Evolutionary conservation across 1,140 invertebrate genomes (phyloP).

Genomic region (Aphelenchoides fujianensis): DNA sequence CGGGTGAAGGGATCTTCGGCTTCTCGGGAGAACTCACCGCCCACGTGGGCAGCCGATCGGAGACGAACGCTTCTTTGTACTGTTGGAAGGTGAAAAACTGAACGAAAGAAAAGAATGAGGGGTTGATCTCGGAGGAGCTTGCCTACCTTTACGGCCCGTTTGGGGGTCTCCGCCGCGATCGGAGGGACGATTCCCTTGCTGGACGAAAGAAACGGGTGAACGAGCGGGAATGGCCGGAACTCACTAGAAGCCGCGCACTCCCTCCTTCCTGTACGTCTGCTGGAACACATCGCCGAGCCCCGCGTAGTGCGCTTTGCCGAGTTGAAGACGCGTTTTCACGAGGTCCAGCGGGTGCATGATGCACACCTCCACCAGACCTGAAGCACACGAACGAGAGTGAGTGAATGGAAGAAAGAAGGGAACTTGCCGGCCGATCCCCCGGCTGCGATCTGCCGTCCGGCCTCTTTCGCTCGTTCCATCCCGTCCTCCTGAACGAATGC

Average conservation of each 20-base stretch:
- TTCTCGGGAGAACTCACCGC: constrained; percentile 32
- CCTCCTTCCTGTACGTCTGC: constrained; percentile 83
- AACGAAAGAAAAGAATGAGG: too few relatives aligned
- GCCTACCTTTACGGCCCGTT: constrained; percentile 86
- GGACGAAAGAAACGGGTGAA: not conserved
- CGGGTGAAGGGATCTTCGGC: constrained; percentile 26
- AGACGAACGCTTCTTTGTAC: constrained; percentile 77
- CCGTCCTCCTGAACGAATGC: too few relatives aligned
- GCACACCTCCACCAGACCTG: constrained; percentile 81
- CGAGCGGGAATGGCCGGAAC: not conserved
- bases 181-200: constrained; percentile 84
- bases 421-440: constrained; percentile 77
- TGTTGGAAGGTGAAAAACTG: constrained; percentile 88
- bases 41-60: constrained; percentile 24
- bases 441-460: constrained; percentile 77
- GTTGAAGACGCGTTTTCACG: constrained; percentile 81
- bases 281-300: constrained; percentile 80
- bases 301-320: constrained; percentile 73
- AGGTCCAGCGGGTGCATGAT: constrained; percentile 91
- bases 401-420: too few relatives aligned
- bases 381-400: too few relatives aligned
- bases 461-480: constrained; percentile 63
- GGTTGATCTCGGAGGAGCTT: too few relatives aligned
- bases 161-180: constrained; percentile 87
- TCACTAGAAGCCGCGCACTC: constrained; percentile 55